Evolutionary conservation across 2,888 invertebrate species (phyloP), one percentile per base, ranked within the genome.

Genomic region (Apamea epomidion): DNA sequence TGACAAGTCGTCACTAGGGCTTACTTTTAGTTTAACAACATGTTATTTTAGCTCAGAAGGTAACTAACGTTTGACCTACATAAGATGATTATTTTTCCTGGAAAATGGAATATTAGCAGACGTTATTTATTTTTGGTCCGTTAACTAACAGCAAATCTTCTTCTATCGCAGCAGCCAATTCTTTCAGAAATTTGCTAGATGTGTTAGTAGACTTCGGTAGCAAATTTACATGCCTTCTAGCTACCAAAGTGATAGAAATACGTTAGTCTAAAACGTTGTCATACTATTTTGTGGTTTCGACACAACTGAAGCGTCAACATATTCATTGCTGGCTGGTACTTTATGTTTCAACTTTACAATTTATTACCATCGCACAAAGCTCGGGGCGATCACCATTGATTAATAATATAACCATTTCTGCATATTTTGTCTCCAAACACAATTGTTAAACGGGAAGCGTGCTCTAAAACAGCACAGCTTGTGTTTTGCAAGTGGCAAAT

Each of bases 401-500:
- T 78, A 82, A 86, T 78, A 85, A 86, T 78, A 85, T 86, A 82
- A 72, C 82, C 51, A 48, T 72, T 78, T 81, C 75, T 86, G 78
- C 82, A 88, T 86, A 80, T 81, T 89, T 73, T 82, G 77, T 83
- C 84, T 79, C 76, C 68, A 58, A 80, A 88, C 87, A 82, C 86
- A 82, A 86, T 88, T 74, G 86, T 86, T 80, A 72, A 86, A 76
- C 89, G 85, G 90, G 85, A 89, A 89, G 82, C 87, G 78, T 87
- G 82, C 76, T 81, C 82, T 64, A 79, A 76, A 86, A 88, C 81
- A 86, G 79, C 77, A 67, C 81, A 76, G 79, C 79, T 80, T 78
- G 78, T 84, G 89, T 90, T 89, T 89, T 87, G 90, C 84, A 84
- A 89, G 84, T 84, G 86, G 84, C 70, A 72, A 83, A 87, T 89